These are phyloP conservation scores for Phymastichus coffea DNA, from an alignment of 1,140 invertebrate species.

Conservation along the genomic window DNA sequence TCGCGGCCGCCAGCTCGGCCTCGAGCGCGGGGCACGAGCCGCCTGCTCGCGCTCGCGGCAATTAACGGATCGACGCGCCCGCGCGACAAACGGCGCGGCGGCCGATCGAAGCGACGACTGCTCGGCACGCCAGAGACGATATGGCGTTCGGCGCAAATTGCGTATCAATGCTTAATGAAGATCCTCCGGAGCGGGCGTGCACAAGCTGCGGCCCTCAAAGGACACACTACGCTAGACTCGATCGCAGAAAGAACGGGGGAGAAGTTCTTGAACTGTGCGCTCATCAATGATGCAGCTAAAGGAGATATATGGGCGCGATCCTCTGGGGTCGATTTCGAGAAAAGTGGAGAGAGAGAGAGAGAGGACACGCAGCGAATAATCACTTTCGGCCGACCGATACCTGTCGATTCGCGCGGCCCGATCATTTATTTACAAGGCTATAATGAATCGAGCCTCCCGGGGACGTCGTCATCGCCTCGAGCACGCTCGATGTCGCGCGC, in stretches of 20 bases:
- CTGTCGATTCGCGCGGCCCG: slow-evolving; percentile 37
- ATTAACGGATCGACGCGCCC: too few species aligned
- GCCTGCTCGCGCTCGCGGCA: too few species aligned
- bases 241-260: slow-evolving; percentile 5
- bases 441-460: slow-evolving; percentile 52
- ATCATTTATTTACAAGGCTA: slow-evolving; percentile 51
- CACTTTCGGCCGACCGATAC: slow-evolving; percentile 41
- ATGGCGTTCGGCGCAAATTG: slow-evolving; percentile 17
- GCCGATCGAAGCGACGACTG: too few species aligned
- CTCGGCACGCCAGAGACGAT: too few species aligned
- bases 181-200: neutral
- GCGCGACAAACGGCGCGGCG: too few species aligned
- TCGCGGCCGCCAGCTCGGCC: too few species aligned
- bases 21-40: too few species aligned
- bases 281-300: slow-evolving; percentile 53
- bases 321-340: slow-evolving; percentile 50
- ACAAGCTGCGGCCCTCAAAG: too few species aligned
- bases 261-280: slow-evolving; percentile 18
- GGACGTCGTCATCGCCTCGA: slow-evolving; percentile 44
- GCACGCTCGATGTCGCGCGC: too few species aligned
- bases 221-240: too few species aligned
- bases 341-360: slow-evolving; percentile 18
- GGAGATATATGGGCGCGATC: slow-evolving; percentile 46
- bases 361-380: slow-evolving; percentile 49
- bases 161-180: slow-evolving; percentile 22